Evolutionary conservation across 2,797 vertebrate genomes (phyloP).

Genomic region (Chelonia mydas): DNA sequence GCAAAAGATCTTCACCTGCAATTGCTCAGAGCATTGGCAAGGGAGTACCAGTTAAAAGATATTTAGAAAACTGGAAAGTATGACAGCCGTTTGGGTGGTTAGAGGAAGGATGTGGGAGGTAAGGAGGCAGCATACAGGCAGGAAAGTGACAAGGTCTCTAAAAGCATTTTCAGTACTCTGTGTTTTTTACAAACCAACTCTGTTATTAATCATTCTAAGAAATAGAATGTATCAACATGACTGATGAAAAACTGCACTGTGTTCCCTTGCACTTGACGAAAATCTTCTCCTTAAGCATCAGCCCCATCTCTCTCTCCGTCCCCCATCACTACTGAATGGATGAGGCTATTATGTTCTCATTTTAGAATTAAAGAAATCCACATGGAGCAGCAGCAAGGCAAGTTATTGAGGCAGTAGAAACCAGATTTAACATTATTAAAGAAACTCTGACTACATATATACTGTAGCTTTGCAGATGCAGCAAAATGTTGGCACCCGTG

Average conservation of each 20-base stretch:
- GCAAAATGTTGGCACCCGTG: slow-evolving; percentile 73
- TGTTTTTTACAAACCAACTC: slow-evolving; percentile 2
- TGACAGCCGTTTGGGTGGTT: not conserved
- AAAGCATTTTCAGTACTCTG: slow-evolving; percentile 40
- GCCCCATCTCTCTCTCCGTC: not conserved
- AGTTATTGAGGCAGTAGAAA: slow-evolving; percentile 31
- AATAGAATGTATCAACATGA: not conserved
- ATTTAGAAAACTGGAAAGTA: slow-evolving; percentile 17
- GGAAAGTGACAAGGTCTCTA: slow-evolving; percentile 67
- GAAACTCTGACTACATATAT: slow-evolving; percentile 46
- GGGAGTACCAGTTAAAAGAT: not conserved
- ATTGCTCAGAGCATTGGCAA: not conserved
- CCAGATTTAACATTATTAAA: not conserved
- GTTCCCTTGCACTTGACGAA: slow-evolving; percentile 17
- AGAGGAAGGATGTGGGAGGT: slow-evolving; percentile 77
- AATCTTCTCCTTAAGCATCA: not conserved
- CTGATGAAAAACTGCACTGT: slow-evolving; percentile 53
- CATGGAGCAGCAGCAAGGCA: slow-evolving; percentile 16
- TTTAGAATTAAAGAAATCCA: slow-evolving; percentile 35
- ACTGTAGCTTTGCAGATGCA: slow-evolving; percentile 56
- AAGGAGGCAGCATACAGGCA: slow-evolving; percentile 62
- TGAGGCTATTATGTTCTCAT: not conserved
- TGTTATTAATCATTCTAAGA: slow-evolving; percentile 35
- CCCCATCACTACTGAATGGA: not conserved
- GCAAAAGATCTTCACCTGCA: slow-evolving; percentile 56